Base-by-base conservation (phyloP, 2,113 vertebrate genomes). In the Muntiacus muntjak region DNA sequence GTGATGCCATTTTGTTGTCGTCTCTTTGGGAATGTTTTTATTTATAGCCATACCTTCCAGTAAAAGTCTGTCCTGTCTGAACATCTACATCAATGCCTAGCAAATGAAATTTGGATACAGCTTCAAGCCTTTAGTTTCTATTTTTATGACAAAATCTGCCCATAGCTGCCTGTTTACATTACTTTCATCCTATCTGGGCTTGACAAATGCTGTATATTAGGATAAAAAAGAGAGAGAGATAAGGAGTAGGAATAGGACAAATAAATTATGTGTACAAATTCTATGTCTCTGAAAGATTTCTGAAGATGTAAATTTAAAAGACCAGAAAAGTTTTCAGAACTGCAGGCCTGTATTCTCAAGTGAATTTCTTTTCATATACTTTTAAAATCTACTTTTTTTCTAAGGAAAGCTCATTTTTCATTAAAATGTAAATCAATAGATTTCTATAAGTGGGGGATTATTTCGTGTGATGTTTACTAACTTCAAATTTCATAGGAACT, bases 161-260 rank as follows among this genome's bases (percentile, higher is more conserved):
- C 98, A 96, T 96, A 98, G 97, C 98, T 99, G 98, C 98, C 98
- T 98, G 97, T 97, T 99, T 98, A 98, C 98, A 99, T 99, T 99
- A 98, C 97, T 98, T 98, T 98, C 98, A 98, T 98, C 97, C 97
- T 98, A 97, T 97, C 95, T 98, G 71, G 95, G 84, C 91, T 97
- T 97, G 97, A 96, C 85, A 96, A 94, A 93, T 94, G 90, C 55
- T 95, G 7, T 83, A 93, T 94, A 98, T 93, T 88, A 97, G 90
- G 90, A 85, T 64, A 15, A 67, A 94, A 89, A 71, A 78, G 19
- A 82, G 21, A 81, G 88, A 89, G 79, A 95, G 62, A 86, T 64
- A 87, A 93, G 45, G 47, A 25, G 23, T 23, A 87, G 57, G 25
- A 2, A 86, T 92, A 74, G 60, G 45, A 86, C 91, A 57, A 95